Percentiles rank a stretch among this genome's conserved stretches.
Evolutionary conservation across 2,797 vertebrate species (phyloP).

Genomic region (Myotis vivesi): DNA sequence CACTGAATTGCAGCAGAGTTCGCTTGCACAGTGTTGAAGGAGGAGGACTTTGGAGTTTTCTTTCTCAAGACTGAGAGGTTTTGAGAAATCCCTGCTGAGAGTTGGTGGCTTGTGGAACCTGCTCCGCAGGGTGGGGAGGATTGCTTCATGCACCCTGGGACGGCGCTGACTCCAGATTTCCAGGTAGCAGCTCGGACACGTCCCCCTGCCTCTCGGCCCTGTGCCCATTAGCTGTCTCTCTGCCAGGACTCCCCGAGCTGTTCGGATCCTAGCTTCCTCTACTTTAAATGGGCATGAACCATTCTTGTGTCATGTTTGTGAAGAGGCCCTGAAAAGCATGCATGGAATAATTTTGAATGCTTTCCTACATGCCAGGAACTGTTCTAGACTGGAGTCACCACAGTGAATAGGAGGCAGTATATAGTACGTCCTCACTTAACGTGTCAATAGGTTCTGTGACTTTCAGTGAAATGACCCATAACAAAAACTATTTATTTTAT

Average conservation of each 20-base stretch:
- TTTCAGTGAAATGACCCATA: not conserved
- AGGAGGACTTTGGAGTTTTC: not conserved
- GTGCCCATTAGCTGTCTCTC: not conserved
- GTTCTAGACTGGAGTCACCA: not conserved
- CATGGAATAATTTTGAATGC: too few relatives aligned
- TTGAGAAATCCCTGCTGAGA: conserved; percentile 1
- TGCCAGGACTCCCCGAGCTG: not conserved
- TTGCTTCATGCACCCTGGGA: accelerated
- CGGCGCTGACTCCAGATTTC: not conserved
- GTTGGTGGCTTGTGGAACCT: not conserved
- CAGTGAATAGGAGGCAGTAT: not conserved
- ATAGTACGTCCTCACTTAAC: too few relatives aligned
- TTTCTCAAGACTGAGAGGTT: not conserved
- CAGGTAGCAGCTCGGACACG: not conserved
- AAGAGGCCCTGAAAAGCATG: not conserved
- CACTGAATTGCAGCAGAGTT: not conserved
- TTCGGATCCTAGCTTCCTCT: not conserved
- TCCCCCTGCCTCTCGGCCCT: accelerated
- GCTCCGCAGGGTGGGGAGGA: not conserved
- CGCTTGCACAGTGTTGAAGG: accelerated
- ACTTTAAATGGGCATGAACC: not conserved
- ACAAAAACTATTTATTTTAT: not conserved
- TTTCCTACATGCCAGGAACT: not conserved
- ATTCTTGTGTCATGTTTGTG: not conserved
- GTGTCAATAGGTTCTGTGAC: not conserved